Conservation (phyloP, 2,113 vertebrate species). For the Corythornis vintsioides region DNA sequence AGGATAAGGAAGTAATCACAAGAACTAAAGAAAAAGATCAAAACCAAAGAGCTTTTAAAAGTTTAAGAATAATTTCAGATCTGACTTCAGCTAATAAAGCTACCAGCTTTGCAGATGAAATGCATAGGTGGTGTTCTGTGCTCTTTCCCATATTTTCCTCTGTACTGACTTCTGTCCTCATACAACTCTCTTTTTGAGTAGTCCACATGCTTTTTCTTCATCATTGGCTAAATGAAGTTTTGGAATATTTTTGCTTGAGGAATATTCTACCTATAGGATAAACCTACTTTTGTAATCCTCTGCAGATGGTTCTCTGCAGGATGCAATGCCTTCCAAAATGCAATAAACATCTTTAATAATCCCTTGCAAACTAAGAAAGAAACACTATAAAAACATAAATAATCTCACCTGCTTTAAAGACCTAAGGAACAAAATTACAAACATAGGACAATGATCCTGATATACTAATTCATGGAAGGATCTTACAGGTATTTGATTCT, state of each 20-base stretch:
- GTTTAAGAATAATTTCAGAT: not conserved
- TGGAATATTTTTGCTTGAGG: not conserved
- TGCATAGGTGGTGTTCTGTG: not conserved
- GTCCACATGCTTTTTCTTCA: not conserved
- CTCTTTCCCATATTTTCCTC: not conserved
- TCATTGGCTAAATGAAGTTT: not conserved
- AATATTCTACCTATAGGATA: not conserved
- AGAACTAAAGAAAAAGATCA: not conserved
- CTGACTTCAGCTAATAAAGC: not conserved
- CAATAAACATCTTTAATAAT: not conserved
- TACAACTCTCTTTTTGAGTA: not conserved
- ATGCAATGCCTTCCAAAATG: not conserved
- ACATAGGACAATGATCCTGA: not conserved
- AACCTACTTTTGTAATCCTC: not conserved
- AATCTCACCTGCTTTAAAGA: conserved; percentile 15
- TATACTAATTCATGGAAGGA: not conserved
- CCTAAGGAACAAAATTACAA: not conserved
- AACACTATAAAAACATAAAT: not conserved
- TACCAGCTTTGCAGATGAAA: not conserved
- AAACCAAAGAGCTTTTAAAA: not conserved
- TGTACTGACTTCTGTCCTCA: not conserved
- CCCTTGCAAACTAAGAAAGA: not conserved
- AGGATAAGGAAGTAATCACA: not conserved
- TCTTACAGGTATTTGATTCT: not conserved
- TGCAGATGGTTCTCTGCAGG: not conserved